Conservation (phyloP, 2,113 vertebrate genomes). For the Diadophis punctatus region DNA sequence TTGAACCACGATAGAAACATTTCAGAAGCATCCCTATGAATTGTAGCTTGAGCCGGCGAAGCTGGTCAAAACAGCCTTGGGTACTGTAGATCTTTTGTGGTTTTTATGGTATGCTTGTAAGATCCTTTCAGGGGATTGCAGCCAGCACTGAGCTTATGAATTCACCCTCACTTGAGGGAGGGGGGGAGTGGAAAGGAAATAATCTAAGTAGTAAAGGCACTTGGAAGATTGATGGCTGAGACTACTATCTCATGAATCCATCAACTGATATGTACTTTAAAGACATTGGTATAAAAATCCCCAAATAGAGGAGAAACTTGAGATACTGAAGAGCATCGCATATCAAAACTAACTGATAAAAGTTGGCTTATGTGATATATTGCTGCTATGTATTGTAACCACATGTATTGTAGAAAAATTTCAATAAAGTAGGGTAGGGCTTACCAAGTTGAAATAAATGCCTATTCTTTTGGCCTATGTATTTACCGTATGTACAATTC, state of each 20-base stretch:
- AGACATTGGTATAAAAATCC: not conserved
- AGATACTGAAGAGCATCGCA: not conserved
- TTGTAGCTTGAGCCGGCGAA: not conserved
- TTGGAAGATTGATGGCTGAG: not conserved
- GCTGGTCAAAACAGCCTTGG: not conserved
- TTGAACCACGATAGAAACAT: not conserved
- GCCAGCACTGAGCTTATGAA: slow-evolving; percentile 34
- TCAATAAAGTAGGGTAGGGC: not conserved
- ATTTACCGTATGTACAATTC: not conserved
- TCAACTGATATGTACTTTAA: not conserved
- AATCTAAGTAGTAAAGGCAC: not conserved
- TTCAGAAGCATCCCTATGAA: not conserved
- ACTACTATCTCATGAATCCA: not conserved
- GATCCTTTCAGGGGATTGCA: slow-evolving; percentile 13
- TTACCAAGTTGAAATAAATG: not conserved
- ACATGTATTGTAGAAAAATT: not conserved
- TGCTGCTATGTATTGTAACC: not conserved
- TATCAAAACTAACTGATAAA: not conserved
- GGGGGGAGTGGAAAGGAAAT: not conserved
- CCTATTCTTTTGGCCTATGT: not conserved
- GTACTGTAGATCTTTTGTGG: not conserved
- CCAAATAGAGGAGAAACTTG: not conserved
- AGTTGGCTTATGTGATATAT: not conserved
- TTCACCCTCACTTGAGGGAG: not conserved
- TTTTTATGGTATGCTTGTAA: not conserved